Evolutionary conservation across 2,888 invertebrate species (phyloP).

Genomic region (Scaptomyza tumidula): DNA sequence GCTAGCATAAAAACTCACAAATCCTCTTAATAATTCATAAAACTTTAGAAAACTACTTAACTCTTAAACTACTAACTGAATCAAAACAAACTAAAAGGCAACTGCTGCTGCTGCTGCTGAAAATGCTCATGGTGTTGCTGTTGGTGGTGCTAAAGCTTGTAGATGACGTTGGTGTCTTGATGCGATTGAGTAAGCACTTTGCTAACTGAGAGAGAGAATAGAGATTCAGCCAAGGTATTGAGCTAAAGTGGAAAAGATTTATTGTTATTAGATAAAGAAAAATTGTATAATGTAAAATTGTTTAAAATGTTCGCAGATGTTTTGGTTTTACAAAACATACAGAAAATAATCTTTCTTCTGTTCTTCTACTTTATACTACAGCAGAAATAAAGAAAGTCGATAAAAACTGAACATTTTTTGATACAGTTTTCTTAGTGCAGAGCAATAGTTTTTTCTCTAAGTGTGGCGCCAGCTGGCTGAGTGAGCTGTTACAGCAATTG

Average conservation of each 20-base stretch:
- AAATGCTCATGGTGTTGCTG: conserved; percentile 16
- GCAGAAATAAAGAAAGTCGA: too few relatives aligned
- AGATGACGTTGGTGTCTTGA: conserved; percentile 4
- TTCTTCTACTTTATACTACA: too few relatives aligned
- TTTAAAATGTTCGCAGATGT: too few relatives aligned
- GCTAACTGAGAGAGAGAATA: conserved; percentile 2
- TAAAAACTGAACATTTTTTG: too few relatives aligned
- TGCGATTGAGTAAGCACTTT: conserved; percentile 15
- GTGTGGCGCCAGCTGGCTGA: conserved; percentile 4
- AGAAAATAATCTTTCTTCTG: too few relatives aligned
- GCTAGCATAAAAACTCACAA: conserved; percentile 76
- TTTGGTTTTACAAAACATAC: too few relatives aligned
- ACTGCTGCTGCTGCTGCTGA: conserved; percentile 36
- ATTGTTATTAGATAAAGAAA: too few relatives aligned
- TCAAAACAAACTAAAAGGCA: conserved; percentile 78
- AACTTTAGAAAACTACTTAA: conserved; percentile 77
- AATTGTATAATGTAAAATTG: too few relatives aligned
- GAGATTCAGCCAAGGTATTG: conserved; percentile 8
- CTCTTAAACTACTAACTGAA: conserved; percentile 79
- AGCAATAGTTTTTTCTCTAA: not conserved
- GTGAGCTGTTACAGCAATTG: conserved; percentile 12
- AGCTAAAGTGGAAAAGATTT: too few relatives aligned
- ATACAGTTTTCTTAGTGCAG: too few relatives aligned
- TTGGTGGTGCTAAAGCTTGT: conserved; percentile 9
- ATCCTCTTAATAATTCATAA: conserved; percentile 78